Conservation (phyloP, 2,797 vertebrate species). For the Fratercula arctica region DNA sequence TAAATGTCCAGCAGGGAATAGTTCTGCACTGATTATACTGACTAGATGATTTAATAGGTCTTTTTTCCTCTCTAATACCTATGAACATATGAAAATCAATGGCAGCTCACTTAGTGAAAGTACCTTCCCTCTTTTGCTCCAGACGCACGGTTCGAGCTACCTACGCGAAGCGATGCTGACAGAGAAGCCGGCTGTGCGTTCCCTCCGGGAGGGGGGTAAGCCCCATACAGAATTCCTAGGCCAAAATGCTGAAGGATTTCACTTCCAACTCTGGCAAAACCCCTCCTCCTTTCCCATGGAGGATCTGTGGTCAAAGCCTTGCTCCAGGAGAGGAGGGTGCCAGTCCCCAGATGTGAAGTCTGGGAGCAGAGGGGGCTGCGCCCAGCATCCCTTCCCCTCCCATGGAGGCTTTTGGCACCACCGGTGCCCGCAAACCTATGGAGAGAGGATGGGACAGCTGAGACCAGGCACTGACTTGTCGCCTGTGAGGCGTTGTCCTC, state of each 20-base stretch:
- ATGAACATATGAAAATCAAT: slow-evolving; percentile 52
- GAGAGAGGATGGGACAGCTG: no score
- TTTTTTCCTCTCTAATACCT: slow-evolving; percentile 24
- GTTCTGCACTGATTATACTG: slow-evolving; percentile 31
- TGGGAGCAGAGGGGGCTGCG: background rate
- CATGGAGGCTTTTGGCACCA: background rate
- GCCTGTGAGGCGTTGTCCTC: background rate
- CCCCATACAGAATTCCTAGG: background rate
- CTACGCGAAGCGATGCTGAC: accelerated
- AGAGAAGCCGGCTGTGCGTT: background rate
- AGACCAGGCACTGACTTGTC: background rate
- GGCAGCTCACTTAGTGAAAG: slow-evolving; percentile 38
- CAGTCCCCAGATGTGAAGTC: background rate
- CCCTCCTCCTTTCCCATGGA: background rate
- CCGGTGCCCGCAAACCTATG: background rate
- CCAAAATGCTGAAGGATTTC: background rate
- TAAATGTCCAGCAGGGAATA: slow-evolving; percentile 53
- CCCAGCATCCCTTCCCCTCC: background rate
- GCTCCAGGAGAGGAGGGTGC: background rate
- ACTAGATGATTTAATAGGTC: slow-evolving; percentile 50
- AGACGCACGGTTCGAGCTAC: background rate
- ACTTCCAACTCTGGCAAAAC: background rate
- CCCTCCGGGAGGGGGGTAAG: background rate
- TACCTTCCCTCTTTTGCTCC: background rate
- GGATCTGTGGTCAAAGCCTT: background rate